These are phyloP conservation scores for Dreissena rostriformis DNA, from an alignment of 1,140 invertebrate species.

Conservation along the genomic window DNA sequence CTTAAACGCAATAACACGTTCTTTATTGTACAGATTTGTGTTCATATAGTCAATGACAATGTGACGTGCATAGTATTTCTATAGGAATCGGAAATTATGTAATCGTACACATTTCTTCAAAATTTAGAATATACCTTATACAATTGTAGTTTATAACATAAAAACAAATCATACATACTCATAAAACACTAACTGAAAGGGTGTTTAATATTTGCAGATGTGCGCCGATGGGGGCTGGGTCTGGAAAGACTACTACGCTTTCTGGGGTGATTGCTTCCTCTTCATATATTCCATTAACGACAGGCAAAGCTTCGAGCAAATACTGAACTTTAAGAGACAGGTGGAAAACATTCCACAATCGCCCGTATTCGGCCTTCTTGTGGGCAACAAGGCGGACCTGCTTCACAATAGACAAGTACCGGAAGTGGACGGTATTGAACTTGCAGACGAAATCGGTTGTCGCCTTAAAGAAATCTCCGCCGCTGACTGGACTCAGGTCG, in stretches of 20 bases:
- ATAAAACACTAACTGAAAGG: neutral
- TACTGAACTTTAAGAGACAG: slow-evolving; percentile 90
- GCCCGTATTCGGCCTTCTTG: slow-evolving; percentile 85
- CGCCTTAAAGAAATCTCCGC: slow-evolving; percentile 92
- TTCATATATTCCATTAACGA: slow-evolving; percentile 96
- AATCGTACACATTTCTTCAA: no score
- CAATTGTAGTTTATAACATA: neutral
- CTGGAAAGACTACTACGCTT: slow-evolving; percentile 74
- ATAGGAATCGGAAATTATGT: no score
- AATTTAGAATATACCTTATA: no score
- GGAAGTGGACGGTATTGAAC: slow-evolving; percentile 87
- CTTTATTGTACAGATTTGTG: no score
- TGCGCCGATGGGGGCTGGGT: slow-evolving; percentile 53
- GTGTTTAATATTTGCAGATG: neutral
- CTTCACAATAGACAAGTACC: slow-evolving; percentile 94
- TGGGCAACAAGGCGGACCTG: slow-evolving; percentile 96
- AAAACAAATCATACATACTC: neutral
- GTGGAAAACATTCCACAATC: slow-evolving; percentile 86
- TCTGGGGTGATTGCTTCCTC: slow-evolving; percentile 93
- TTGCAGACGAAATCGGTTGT: slow-evolving; percentile 89
- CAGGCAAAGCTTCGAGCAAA: slow-evolving; percentile 89
- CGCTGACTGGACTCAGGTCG: slow-evolving; percentile 72
- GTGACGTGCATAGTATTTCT: no score
- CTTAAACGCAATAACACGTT: no score
- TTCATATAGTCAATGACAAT: no score